Conservation (phyloP, 2,888 invertebrate genomes). For the Nymphalis c-album region DNA sequence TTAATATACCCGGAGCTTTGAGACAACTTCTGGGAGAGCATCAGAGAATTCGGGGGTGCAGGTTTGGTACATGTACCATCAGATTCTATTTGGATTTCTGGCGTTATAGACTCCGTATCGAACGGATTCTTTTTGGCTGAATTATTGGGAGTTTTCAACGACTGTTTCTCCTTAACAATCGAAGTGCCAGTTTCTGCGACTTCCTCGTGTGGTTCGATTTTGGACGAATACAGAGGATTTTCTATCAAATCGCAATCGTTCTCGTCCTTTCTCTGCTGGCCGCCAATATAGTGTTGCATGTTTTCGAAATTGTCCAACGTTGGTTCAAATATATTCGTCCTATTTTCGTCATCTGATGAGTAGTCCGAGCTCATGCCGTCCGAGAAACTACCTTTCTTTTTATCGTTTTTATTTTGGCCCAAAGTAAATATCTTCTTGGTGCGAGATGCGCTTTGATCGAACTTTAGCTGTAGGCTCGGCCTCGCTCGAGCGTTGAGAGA, state of each 20-base stretch:
- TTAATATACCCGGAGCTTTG: conserved; percentile 86
- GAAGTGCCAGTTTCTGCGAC: conserved; percentile 83
- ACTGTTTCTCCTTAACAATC: conserved; percentile 55
- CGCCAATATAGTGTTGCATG: conserved; percentile 74
- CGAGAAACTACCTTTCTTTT: conserved; percentile 85
- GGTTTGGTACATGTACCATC: conserved; percentile 57
- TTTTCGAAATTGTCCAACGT: conserved; percentile 77
- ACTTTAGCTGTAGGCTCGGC: conserved; percentile 74
- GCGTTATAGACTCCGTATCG: conserved; percentile 75
- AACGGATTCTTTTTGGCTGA: conserved; percentile 68
- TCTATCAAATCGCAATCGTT: conserved; percentile 72
- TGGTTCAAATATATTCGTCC: conserved; percentile 76
- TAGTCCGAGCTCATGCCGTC: conserved; percentile 83
- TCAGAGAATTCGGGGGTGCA: conserved; percentile 78
- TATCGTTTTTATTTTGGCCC: conserved; percentile 66
- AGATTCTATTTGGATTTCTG: conserved; percentile 82
- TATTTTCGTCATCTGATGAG: conserved; percentile 78
- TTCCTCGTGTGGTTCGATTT: conserved; percentile 72
- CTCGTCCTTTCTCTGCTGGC: conserved; percentile 54
- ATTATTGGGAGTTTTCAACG: conserved; percentile 63
- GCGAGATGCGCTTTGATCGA: conserved; percentile 68
- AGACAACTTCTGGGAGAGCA: conserved; percentile 84
- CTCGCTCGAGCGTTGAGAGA: conserved; percentile 83
- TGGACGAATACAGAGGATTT: conserved; percentile 75
- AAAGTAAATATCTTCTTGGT: conserved; percentile 79